Evolutionary conservation across 2,113 vertebrate species (phyloP), one percentile per base, ranked within the genome.

Genomic region (Ranitomeya imitator): DNA sequence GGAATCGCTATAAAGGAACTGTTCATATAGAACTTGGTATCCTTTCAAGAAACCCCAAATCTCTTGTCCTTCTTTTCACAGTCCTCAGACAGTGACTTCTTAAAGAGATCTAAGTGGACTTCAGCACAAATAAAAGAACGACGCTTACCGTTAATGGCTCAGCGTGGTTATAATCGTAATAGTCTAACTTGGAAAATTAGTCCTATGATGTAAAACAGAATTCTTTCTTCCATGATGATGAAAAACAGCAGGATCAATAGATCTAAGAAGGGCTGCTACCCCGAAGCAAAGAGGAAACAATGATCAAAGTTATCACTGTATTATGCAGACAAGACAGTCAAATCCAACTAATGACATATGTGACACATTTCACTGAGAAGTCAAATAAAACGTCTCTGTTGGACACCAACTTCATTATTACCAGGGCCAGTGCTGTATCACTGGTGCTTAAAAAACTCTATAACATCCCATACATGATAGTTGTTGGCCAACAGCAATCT

Each of bases 31-130:
- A 96, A 91, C 79, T 82, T 91, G 90, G 92, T 90, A 91, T 92
- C 87, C 91, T 91, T 93, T 94, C 92, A 95, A 93, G 91, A 94
- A 91, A 93, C 92, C 37, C 91, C 93, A 93, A 71, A 86, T 88
- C 93, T 87, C 90, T 91, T 86, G 91, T 90, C 90, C 91, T 91
- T 88, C 90, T 90, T 65, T 67, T 84, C 87, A 83, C 61, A 45
- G 9, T 67, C 55, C 81, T 67, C 51, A 89, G 82, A 79, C 73
- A 69, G 45, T 79, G 60, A 77, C 51, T 79, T 88, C 57, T 83
- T 45, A 89, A 91, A 89, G 90, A 91, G 86, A 90, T 91, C 13
- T 59, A 90, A 91, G 90, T 86, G 79, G 89, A 91, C 89, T 91
- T 88, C 89, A 15, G 10, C 80, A 63, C 91, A 91, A 0, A 92